A percentile compares a stretch with the other conserved stretches of the same genome.
phyloP scores from a whole-genome alignment of 2,888 invertebrate species.

The Frankliniella intonsa region DNA sequence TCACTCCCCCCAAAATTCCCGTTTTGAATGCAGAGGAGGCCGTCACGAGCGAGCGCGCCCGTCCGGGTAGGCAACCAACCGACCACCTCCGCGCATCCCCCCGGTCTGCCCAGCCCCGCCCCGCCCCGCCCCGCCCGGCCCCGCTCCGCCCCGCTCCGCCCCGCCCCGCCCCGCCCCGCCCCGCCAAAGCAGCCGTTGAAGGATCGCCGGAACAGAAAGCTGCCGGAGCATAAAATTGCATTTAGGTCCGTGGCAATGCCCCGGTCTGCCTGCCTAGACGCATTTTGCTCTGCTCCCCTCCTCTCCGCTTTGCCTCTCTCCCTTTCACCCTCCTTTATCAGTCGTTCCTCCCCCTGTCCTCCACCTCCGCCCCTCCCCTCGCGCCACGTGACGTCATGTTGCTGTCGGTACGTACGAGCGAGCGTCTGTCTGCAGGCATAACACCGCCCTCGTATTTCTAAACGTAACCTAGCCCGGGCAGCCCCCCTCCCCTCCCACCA shows the following conservation, averaged over 20 bases:
- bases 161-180: background rate
- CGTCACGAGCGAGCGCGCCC: background rate
- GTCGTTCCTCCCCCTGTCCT: too few species aligned
- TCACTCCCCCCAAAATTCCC: background rate
- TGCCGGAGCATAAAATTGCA: conserved; percentile 21
- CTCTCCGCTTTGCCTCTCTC: too few species aligned
- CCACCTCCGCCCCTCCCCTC: too few species aligned
- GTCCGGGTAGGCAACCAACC: background rate
- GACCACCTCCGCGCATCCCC: background rate
- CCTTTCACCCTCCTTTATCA: too few species aligned
- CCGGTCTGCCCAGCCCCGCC: background rate
- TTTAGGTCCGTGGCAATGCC: conserved; percentile 12
- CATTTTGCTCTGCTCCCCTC: too few species aligned
- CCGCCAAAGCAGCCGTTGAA: background rate
- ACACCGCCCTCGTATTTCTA: too few species aligned
- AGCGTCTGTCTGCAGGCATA: too few species aligned
- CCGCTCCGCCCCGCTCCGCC: background rate
- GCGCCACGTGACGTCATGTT: too few species aligned
- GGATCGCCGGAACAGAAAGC: conserved; percentile 22
- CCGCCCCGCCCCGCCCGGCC: background rate
- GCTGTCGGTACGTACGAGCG: too few species aligned
- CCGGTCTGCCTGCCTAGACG: background rate
- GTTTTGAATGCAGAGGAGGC: too few species aligned
- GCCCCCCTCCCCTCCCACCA: too few species aligned
- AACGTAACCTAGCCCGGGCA: too few species aligned